Base-by-base conservation (phyloP, 2,888 invertebrate species). In the Mesorhabditis spiculigera region DNA sequence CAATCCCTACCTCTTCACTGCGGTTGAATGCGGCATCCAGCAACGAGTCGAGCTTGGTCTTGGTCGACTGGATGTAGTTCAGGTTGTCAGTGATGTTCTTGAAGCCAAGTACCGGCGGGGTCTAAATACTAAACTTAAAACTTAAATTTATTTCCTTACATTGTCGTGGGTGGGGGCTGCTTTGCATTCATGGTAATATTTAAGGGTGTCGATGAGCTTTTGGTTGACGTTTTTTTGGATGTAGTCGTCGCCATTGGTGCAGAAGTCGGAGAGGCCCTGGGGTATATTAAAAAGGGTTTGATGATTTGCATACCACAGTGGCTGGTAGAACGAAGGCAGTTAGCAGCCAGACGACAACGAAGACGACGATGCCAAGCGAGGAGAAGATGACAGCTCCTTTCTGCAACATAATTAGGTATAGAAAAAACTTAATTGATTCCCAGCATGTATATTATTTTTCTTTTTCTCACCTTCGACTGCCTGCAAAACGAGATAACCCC, bases 401-500 rank as follows among this genome's bases (percentile, higher is more conserved):
- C 28, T 50, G 58, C 8, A 50, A 42, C 4, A 42, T 6, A 13
- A 10, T 65, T n/a, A 43, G 28, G 5, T 43, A 65, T 44, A 43
- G 42, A 43, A n/a, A n/a, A 43, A 4, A 64, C 10, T n/a, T 16
- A 63, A 16, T 16, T 16, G 10, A 16, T 42, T 8, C 2, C 42
- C 6, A 43, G 13, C 13, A 43, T 43, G 8, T 10, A 65, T 43
- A 65, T 16, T 10, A 28, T 43, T 65, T 43, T 65, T 4, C 13
- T 66, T 66, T 65, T 68, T 72, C 67, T 50, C n/a, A 50, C 58
- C 58, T 80, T 81, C 44, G 82, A 82, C 67, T 83, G 79, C 13
- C 79, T 76, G 71, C 85, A 85, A 75, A 85, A 84, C 41, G 82
- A 76, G 6, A 84, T 77, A 13, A 82, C 82, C 44, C 85, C 85